Evolutionary conservation across 2,797 vertebrate genomes (phyloP), one percentile per base, ranked within the genome.

Genomic region (Gambelia wislizenii): DNA sequence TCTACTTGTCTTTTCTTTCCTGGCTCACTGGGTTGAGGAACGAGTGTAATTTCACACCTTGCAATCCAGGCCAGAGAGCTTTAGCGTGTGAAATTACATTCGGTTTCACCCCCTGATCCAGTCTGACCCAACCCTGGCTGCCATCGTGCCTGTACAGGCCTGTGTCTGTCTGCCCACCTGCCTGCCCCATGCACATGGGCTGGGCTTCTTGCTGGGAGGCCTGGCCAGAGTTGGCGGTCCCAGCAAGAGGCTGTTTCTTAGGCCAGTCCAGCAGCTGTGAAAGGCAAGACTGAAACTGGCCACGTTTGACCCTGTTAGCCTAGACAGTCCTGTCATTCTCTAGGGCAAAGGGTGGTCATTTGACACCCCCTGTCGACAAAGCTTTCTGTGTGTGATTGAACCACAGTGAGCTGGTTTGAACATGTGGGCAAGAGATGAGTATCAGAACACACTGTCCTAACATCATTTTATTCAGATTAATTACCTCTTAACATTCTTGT

Each of bases 81-180:
- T 42, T n/a, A n/a, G 75, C 14, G 79, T 76, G 78, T 89, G 70
- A 86, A 81, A 86, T 86, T 86, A 86, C 72, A 86, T 82, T 82
- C 84, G 20, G 16, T 59, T 72, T 89, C 78, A 52, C 27, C 42
- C 3, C 33, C 44, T 81, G 44, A 85, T 56, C 79, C 59, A 76
- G 54, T 36, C 30, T 49, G 61, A 54, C 33, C 47, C 33, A 56
- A 36, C 39, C 79, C 12, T 25, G 44, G 33, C 64, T 13, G 7
- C 27, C 2, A 18, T 44, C 54, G 7, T 81, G 69, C 42, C 25
- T 14, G n/a, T n/a, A 39, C 44, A 67, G 59, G 33, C 56, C 52
- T 42, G 42, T 22, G 10, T 33, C 52, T 75, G 49, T 9, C 78
- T 25, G 30, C 16, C 20, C 20, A 42, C 56, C 42, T 75, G 69